phyloP scores from a whole-genome alignment of 2,888 invertebrate species.

The Empis stercorea region DNA sequence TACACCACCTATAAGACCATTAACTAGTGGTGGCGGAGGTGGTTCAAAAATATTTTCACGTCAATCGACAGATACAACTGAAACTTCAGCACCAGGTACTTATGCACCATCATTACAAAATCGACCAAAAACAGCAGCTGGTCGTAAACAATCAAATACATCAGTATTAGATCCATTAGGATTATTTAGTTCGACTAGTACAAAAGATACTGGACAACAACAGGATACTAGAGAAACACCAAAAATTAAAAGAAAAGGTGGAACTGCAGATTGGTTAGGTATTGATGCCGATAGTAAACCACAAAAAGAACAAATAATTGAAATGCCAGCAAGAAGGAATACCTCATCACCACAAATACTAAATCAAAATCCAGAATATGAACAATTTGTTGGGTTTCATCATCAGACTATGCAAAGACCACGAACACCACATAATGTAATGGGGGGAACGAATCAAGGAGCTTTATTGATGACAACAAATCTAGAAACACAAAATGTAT shows the following conservation, averaged over 20 bases:
- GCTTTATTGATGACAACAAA: conserved; percentile 24
- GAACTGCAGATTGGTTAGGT: conserved; percentile 31
- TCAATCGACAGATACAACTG: conserved; percentile 34
- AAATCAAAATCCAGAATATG: conserved; percentile 4
- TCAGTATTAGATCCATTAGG: conserved; percentile 19
- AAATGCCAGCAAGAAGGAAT: conserved; percentile 7
- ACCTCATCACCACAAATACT: neutral
- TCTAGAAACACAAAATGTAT: conserved; percentile 24
- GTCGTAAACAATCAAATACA: conserved; percentile 26
- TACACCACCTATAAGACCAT: conserved; percentile 14
- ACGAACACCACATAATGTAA: neutral
- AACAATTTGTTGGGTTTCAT: conserved; percentile 10
- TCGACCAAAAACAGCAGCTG: conserved; percentile 30
- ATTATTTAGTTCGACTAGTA: conserved; percentile 10
- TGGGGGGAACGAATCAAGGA: conserved; percentile 8
- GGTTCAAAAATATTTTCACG: conserved; percentile 23
- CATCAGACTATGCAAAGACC: neutral
- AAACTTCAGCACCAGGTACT: conserved; percentile 19
- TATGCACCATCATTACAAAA: conserved; percentile 17
- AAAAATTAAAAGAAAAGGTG: conserved; percentile 18
- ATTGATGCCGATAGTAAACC: conserved; percentile 15
- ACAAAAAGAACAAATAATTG: conserved; percentile 1
- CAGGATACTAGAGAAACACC: conserved; percentile 15
- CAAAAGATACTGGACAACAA: conserved; percentile 16
- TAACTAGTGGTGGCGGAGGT: conserved; percentile 13